These are phyloP conservation scores for Drosophila nigrodunni DNA, from an alignment of 1,140 invertebrate genomes.

Conservation along the genomic window DNA sequence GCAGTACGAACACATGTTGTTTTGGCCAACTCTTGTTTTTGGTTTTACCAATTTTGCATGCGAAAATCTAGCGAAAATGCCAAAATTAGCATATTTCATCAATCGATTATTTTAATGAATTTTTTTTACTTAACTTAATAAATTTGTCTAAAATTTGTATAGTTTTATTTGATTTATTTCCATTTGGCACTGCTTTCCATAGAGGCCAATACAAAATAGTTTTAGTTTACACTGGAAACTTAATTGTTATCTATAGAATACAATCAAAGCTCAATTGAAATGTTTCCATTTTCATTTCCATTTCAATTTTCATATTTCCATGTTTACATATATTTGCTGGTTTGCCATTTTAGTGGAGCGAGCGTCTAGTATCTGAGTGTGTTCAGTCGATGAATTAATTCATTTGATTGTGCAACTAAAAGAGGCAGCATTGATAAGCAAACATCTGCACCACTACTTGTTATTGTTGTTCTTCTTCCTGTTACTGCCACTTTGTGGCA, in stretches of 20 bases:
- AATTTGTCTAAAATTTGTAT: conserved; percentile 3
- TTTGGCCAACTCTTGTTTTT: conserved; percentile 46
- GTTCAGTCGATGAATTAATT: conserved; percentile 31
- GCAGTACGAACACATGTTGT: conserved; percentile 10
- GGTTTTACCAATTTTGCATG: conserved; percentile 15
- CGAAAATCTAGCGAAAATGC: conserved; percentile 43
- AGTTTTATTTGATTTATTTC: conserved; percentile 13
- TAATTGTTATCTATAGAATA: background rate
- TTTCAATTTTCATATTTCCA: background rate
- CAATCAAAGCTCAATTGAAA: conserved; percentile 26
- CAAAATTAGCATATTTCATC: conserved; percentile 60
- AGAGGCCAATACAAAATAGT: conserved; percentile 52
- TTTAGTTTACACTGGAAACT: background rate
- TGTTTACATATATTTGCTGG: background rate
- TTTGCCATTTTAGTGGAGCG: background rate
- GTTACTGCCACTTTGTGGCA: conserved; percentile 11
- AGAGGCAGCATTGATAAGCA: conserved; percentile 27
- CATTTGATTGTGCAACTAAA: conserved; percentile 33
- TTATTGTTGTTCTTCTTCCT: background rate
- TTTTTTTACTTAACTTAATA: background rate
- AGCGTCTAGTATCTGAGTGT: conserved; percentile 3
- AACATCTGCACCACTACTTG: background rate
- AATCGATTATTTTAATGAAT: conserved; percentile 9
- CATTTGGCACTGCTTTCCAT: conserved; percentile 1
- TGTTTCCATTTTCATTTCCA: conserved; percentile 2